Base-by-base conservation (phyloP, 2,797 vertebrate genomes). In the Neosilurus hyrtlii region DNA sequence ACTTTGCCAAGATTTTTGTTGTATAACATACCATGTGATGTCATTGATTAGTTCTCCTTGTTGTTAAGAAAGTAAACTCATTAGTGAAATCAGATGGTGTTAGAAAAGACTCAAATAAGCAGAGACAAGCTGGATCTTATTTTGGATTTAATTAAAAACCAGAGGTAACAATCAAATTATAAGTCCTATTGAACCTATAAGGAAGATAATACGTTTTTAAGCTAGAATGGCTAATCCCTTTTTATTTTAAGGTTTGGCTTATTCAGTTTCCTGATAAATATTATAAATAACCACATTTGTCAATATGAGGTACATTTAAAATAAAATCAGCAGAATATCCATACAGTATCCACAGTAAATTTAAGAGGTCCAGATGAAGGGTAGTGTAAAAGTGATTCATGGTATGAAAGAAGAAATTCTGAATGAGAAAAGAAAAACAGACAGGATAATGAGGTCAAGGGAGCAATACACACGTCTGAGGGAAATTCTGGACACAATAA, bases 71-170 rank as follows among this genome's bases (percentile, higher is more conserved):
- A 54, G 15, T 70, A 37, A 35, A 67, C 26, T 62, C 26, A 83
- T 71, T 71, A 70, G 56, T 52, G 57, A 83, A 72, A 54, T 65
- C 26, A 79, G 30, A 73, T 56, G 14, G 67, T 79, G 67, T 56
- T 22, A 9, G 20, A 7, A 7, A 79, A 15, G 2, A 7, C 49
- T 72, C 8, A 61, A 79, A 56, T 65, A 24, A 51, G 68, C n/a
- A 49, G 51, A 71, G 24, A n/a, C n/a, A 83, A 67, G 54, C 24
- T 37, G 26, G 59, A 61, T 35, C 49, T 54, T 26, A 57, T 43
- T n/a, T 56, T 57, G 68, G 51, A 83, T 73, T 79, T 66, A 26
- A 22, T 77, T 52, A 20, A 62, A 51, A 72, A 51, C 26, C 43
- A 22, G 65, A 56, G 74, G 52, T 83, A 66, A 65, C 30, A 15